These are phyloP conservation scores for Rhyacophila evoluta DNA, from an alignment of 2,888 invertebrate genomes.

Conservation along the genomic window DNA sequence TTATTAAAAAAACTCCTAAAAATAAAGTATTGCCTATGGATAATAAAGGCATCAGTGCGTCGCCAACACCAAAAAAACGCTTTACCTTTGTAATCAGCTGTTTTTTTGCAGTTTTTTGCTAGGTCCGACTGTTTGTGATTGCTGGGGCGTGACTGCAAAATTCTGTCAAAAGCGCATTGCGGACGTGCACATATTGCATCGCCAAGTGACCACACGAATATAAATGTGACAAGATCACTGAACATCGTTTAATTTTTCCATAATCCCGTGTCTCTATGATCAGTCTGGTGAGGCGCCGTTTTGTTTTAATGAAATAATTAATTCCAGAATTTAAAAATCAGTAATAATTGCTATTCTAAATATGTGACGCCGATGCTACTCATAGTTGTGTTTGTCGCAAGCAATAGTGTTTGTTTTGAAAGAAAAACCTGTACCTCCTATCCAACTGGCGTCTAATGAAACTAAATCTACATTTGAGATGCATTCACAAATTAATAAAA, in stretches of 20 bases:
- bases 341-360: neutral
- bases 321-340: neutral
- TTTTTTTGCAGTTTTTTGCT: constrained; percentile 53
- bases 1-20: constrained; percentile 5
- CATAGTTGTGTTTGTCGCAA: neutral
- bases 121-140: constrained; percentile 39
- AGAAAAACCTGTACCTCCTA: constrained; percentile 2
- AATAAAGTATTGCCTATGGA: constrained; percentile 29
- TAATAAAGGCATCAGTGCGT: constrained; percentile 19
- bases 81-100: constrained; percentile 49
- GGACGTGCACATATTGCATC: constrained; percentile 30
- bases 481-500: neutral
- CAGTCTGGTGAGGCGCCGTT: constrained; percentile 48
- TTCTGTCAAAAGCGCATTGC: constrained; percentile 42
- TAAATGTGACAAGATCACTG: constrained; percentile 39
- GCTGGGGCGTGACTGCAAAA: constrained; percentile 46
- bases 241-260: constrained; percentile 31
- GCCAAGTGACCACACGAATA: constrained; percentile 22
- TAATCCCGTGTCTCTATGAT: constrained; percentile 46
- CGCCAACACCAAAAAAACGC: constrained; percentile 46
- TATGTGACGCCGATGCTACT: neutral
- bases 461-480: neutral
- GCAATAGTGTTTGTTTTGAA: neutral
- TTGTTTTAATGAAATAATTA: constrained; percentile 33
- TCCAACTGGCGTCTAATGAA: neutral